Conservation (phyloP, 2,113 vertebrate genomes). For the Psophia crepitans region DNA sequence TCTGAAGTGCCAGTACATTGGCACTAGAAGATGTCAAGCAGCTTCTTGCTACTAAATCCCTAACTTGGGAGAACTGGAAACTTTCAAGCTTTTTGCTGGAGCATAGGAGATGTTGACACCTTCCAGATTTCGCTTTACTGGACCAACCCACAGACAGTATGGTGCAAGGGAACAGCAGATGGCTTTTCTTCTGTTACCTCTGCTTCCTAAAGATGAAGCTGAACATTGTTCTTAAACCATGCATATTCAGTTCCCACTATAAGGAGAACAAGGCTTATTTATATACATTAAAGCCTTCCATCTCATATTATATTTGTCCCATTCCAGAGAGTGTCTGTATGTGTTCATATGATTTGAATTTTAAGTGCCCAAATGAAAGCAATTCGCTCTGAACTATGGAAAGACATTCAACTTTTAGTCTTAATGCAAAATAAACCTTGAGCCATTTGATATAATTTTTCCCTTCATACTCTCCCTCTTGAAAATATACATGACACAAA, state of each 20-base stretch:
- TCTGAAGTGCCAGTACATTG: not conserved
- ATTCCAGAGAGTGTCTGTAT: not conserved
- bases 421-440: not conserved
- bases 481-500: not conserved
- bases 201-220: slow-evolving; percentile 55
- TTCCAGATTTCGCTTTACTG: slow-evolving; percentile 73
- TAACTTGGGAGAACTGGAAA: slow-evolving; percentile 18
- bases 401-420: not conserved
- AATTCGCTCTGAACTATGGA: not conserved
- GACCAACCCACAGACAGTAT: slow-evolving; percentile 77
- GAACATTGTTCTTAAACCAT: slow-evolving; percentile 24
- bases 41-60: not conserved
- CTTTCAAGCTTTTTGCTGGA: slow-evolving; percentile 37
- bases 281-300: not conserved
- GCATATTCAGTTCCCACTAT: slow-evolving; percentile 51
- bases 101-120: slow-evolving; percentile 63
- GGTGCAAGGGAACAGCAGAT: slow-evolving; percentile 76
- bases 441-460: not conserved
- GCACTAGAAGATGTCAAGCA: not conserved
- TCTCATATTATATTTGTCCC: not conserved
- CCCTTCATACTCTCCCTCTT: not conserved
- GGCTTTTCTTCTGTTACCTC: slow-evolving; percentile 75
- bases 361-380: not conserved
- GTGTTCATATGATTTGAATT: not conserved
- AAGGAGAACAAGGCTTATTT: slow-evolving; percentile 1